Evolutionary conservation across 1,140 invertebrate genomes (phyloP), one percentile per base, ranked within the genome.

Genomic region (Macrocentrus cingulum): DNA sequence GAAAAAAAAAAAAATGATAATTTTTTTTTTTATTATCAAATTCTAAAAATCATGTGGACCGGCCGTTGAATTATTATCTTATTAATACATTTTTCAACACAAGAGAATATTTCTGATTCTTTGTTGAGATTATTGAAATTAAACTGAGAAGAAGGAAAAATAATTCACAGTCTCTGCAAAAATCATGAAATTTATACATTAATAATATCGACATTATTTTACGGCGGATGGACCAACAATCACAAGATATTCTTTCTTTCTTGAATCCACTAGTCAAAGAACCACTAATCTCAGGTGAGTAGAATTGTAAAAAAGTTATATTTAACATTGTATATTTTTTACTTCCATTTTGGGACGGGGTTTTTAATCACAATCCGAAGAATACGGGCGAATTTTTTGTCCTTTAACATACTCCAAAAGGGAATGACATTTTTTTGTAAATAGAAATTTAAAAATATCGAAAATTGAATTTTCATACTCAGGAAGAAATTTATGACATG

Each of bases 191-290:
- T 70, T 63, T 66, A 63, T 69, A 60, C 36, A 50, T 63, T 65
- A 59, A 66, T 65, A 65, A 68, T 66, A 52, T 64, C 66, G 61
- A 65, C 53, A 71, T 74, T 66, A 67, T 75, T 74, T 67, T 70
- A 65, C 57, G 75, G 70, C 77, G 78, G 67, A 77, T 76, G 70
- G 55, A 69, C 55, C 76, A 67, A 61, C 75, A 70, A 69, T 77
- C 68, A 72, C 76, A 77, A 78, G 75, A 77, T 73, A 72, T 63
- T 63, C 68, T 74, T 72, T 73, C 70, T 73, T 73, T 71, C 69
- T 76, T 74, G 69, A 77, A 74, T 67, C 68, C 71, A 66, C 73
- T 76, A 75, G 61, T 66, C 71, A 75, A 68, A 71, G 71, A 76
- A 69, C 65, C 67, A 62, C 62, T 61, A 63, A 59, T 72, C 61